phyloP scores from a whole-genome alignment of 2,113 vertebrate species.

The Saimiri boliviensis region DNA sequence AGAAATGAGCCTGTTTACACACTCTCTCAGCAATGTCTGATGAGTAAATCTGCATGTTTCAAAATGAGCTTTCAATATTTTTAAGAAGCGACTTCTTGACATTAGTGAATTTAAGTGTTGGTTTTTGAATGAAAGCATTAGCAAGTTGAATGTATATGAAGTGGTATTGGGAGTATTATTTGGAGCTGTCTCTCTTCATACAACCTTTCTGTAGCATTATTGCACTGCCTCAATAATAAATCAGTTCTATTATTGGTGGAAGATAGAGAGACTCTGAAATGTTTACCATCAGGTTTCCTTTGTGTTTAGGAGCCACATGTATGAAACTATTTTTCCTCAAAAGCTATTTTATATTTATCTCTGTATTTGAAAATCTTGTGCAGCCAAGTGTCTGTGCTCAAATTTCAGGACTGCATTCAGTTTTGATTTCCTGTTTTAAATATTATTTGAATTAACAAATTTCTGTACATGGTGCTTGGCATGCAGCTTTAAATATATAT shows the following conservation, averaged over 20 bases:
- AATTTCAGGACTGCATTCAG: conserved; percentile 37
- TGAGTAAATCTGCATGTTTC: conserved; percentile 14
- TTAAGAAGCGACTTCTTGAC: conserved; percentile 17
- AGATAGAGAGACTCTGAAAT: conserved; percentile 27
- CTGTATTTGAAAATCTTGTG: conserved; percentile 4
- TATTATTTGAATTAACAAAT: conserved; percentile 46
- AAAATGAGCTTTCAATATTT: conserved; percentile 37
- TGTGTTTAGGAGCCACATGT: conserved; percentile 47
- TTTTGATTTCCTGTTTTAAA: conserved; percentile 58
- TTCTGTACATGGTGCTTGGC: conserved; percentile 42
- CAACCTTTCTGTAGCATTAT: conserved; percentile 22
- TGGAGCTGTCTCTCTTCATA: conserved; percentile 69
- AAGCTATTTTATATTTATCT: conserved; percentile 64
- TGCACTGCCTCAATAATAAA: background rate
- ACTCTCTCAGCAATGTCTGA: background rate
- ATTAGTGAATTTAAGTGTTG: conserved; percentile 10
- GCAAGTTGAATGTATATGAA: conserved; percentile 64
- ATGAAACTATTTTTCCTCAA: conserved; percentile 64
- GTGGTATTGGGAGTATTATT: conserved; percentile 72
- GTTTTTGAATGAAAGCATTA: conserved; percentile 48
- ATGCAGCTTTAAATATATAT: background rate
- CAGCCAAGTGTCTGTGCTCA: conserved; percentile 53
- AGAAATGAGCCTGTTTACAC: background rate
- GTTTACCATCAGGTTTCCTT: conserved; percentile 34
- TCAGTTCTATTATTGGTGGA: conserved; percentile 77